A percentile compares a stretch with the other conserved stretches of the same genome.
These are phyloP conservation scores for Lipophrys pholis DNA, from an alignment of 2,113 vertebrate genomes.

Conservation along the genomic window DNA sequence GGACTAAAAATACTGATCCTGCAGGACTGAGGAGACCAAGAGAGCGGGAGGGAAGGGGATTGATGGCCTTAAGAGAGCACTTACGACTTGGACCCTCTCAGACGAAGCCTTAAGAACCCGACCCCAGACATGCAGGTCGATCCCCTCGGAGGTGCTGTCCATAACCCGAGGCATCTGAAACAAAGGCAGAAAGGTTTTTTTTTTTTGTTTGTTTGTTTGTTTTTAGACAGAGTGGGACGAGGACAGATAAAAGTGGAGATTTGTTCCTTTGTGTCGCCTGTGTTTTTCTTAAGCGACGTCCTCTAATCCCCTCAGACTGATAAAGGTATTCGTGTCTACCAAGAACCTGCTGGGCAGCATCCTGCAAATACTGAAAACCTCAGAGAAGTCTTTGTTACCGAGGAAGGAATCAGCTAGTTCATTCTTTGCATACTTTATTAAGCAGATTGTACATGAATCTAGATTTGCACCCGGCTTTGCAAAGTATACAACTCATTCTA, in stretches of 20 bases:
- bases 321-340: background rate
- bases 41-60: conserved; percentile 6
- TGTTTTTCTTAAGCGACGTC: conserved; percentile 11
- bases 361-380: background rate
- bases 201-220: too few species aligned
- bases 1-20: conserved; percentile 74
- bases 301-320: background rate
- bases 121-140: conserved; percentile 89
- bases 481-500: background rate
- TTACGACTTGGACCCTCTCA: conserved; percentile 88
- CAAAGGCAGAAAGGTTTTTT: conserved; percentile 13
- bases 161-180: conserved; percentile 90
- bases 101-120: conserved; percentile 84
- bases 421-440: conserved; percentile 4
- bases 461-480: background rate
- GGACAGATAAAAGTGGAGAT: conserved; percentile 2
- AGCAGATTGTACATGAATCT: background rate
- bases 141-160: conserved; percentile 83
- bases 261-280: conserved; percentile 5
- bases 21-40: conserved; percentile 12
- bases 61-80: conserved; percentile 33
- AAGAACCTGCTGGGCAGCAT: conserved; percentile 1
- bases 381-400: background rate
- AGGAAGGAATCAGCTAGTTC: background rate
- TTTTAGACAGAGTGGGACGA: background rate